Conservation (phyloP, 2,888 invertebrate genomes). For the Pocota personata region DNA sequence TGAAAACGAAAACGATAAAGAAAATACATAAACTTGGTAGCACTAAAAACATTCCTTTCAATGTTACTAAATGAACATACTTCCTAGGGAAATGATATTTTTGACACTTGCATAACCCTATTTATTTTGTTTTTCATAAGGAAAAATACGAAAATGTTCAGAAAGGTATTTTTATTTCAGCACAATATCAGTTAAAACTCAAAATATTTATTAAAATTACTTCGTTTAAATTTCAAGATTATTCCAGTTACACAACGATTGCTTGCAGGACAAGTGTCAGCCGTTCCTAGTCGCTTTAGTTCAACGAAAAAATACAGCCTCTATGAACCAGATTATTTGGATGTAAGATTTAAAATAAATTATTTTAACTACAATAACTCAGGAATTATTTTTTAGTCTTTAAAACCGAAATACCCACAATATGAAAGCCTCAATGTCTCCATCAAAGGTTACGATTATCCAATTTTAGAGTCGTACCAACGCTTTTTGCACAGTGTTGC, state of each 20-base stretch:
- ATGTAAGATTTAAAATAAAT: conserved; percentile 84
- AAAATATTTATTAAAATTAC: not conserved
- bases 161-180: conserved; percentile 32
- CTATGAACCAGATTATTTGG: conserved; percentile 90
- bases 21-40: not conserved
- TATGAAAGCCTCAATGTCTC: conserved; percentile 91
- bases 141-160: conserved; percentile 36
- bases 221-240: conserved; percentile 3
- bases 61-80: conserved; percentile 2
- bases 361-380: not conserved
- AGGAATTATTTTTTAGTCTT: conserved; percentile 76
- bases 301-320: conserved; percentile 77
- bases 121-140: conserved; percentile 27
- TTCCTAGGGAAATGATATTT: not conserved
- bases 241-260: conserved; percentile 31
- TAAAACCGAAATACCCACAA: conserved; percentile 86
- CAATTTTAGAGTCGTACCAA: conserved; percentile 91
- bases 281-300: conserved; percentile 9
- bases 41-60: not conserved
- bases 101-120: conserved; percentile 59
- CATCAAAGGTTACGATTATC: conserved; percentile 92
- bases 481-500: conserved; percentile 89
- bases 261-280: conserved; percentile 40
- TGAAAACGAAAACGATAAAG: no score
- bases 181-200: not conserved